Conservation (phyloP, 2,113 vertebrate genomes). For the Chlorocebus sabaeus region DNA sequence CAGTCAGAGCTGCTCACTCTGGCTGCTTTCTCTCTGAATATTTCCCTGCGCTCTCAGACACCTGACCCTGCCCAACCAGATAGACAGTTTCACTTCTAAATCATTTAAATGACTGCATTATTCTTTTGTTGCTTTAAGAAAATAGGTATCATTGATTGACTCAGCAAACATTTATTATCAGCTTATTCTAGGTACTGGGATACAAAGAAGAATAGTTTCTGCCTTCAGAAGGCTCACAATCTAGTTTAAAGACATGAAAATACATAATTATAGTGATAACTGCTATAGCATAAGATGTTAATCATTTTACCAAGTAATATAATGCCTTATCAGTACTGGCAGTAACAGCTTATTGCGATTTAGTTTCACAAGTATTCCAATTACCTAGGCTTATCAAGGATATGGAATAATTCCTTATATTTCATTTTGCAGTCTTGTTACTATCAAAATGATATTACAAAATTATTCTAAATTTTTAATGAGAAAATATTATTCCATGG, state of each 20-base stretch:
- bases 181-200: neutral
- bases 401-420: neutral
- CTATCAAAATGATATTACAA: neutral
- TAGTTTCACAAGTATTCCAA: neutral
- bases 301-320: neutral
- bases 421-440: neutral
- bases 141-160: neutral
- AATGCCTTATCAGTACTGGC: neutral
- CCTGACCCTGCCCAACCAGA: neutral
- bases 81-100: neutral
- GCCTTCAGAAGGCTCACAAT: neutral
- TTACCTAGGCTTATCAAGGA: neutral
- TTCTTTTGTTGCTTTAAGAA: neutral
- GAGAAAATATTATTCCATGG: neutral
- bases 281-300: neutral
- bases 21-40: too few relatives aligned
- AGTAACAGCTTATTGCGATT: neutral
- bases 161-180: conserved; percentile 18
- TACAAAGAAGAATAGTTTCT: conserved; percentile 4
- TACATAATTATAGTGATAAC: neutral
- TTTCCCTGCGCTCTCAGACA: neutral
- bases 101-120: neutral
- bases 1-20: neutral
- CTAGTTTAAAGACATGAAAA: neutral
- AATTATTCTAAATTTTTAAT: conserved; percentile 31